Base-by-base conservation (phyloP, 2,113 vertebrate species). In the Sceloporus undulatus region DNA sequence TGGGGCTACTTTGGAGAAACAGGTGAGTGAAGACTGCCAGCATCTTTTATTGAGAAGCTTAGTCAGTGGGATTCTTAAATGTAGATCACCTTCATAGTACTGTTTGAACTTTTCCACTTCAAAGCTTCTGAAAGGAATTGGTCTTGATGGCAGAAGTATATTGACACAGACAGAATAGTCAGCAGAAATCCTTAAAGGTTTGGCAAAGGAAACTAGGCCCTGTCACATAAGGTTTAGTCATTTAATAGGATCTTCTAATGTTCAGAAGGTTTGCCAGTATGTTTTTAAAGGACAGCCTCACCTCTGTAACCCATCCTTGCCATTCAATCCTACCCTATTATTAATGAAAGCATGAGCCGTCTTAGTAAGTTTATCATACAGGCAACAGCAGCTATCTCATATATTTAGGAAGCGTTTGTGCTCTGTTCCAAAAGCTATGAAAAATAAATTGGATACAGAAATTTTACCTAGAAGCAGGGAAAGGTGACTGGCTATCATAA, bases 301-400 rank as follows among this genome's bases (percentile, higher is more conserved):
- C 88, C 87, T 92, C 85, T 87, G 78, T 79, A 85, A 73, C 87
- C 85, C n/a, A 8, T 54, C 73, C 68, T 75, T 66, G 88, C 73
- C 74, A 85, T 82, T 85, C 34, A 54, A 83, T 88, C 78, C 87
- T 84, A 1, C 0, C 40, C 77, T 76, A 6, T 59, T 85, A 79
- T 10, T 27, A 92, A 91, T 79, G 75, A 68, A 93, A 92, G 87
- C 80, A 52, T 0, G 52, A 90, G 34, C 89, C 71, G 38, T 65
- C 75, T 77, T 87, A 87, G 80, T 82, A 89, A 0, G 1, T 52
- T 94, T 91, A 93, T 93, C 89, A 13, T 59, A 71, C 29, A 85
- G 94, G 86, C 84, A 56, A 86, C 70, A 91, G 66, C 86, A 91
- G 84, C 82, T 91, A 86, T 25, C 88, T 86, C 78, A 70, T 0